Conservation (phyloP, 2,888 invertebrate genomes). For the Platycnemis pennipes region DNA sequence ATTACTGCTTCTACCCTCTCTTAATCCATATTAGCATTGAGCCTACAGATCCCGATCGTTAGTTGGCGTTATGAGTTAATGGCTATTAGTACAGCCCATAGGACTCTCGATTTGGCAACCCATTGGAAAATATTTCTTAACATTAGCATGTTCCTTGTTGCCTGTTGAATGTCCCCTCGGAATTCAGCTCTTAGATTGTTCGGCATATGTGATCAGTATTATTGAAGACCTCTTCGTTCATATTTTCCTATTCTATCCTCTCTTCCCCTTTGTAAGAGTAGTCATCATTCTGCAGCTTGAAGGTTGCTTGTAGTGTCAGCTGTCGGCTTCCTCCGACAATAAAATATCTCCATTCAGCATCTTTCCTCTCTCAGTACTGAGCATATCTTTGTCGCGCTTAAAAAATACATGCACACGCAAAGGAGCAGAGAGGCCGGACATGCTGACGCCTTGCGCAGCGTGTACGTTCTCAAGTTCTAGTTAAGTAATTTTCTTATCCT, state of each 20-base stretch:
- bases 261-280: not conserved
- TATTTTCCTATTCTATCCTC: constrained; percentile 14
- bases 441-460: not conserved
- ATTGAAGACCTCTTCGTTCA: not conserved
- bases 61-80: too few species aligned
- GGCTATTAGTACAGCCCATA: too few species aligned
- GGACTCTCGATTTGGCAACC: too few species aligned
- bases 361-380: not conserved
- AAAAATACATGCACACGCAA: not conserved
- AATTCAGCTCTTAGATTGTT: too few species aligned
- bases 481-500: not conserved
- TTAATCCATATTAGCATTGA: too few species aligned
- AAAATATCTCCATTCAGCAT: not conserved
- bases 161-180: too few species aligned
- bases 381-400: not conserved
- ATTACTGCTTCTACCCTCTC: too few species aligned
- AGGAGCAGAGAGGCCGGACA: not conserved
- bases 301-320: not conserved
- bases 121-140: too few species aligned
- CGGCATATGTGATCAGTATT: too few species aligned
- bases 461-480: not conserved
- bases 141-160: too few species aligned
- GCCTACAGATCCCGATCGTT: too few species aligned
- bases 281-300: not conserved
- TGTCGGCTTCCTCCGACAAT: not conserved